These are phyloP conservation scores for Charina bottae DNA, from an alignment of 2,113 vertebrate genomes.

Conservation along the genomic window DNA sequence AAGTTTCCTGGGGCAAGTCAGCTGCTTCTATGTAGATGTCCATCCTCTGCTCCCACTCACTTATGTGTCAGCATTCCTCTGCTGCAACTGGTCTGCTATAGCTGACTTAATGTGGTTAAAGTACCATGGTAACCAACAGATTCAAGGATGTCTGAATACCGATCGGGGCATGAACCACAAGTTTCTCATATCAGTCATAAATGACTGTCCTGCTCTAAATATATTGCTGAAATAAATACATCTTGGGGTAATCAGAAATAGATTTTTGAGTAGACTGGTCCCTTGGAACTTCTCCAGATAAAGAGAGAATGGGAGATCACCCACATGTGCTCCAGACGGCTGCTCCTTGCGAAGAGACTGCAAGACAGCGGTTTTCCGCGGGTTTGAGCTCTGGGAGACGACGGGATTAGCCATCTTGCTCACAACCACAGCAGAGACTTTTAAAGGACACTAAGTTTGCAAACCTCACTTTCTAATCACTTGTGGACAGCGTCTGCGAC, in stretches of 20 bases:
- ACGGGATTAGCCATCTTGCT: neutral
- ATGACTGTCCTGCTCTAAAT: neutral
- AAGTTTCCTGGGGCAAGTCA: neutral
- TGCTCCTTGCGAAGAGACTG: neutral
- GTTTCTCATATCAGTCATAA: neutral
- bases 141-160: neutral
- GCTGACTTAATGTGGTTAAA: constrained; percentile 3
- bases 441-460: neutral
- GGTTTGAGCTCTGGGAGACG: neutral
- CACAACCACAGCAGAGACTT: neutral
- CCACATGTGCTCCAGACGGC: neutral
- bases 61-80: neutral
- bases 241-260: neutral
- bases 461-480: neutral
- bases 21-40: neutral
- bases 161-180: neutral
- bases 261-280: neutral
- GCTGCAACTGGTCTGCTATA: neutral
- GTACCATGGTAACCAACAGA: constrained; percentile 18
- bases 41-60: neutral
- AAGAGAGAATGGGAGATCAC: neutral
- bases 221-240: neutral
- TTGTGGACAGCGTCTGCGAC: too few relatives aligned
- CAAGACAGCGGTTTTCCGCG: neutral
- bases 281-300: neutral